Evolutionary conservation across 2,797 vertebrate genomes (phyloP), one percentile per base, ranked within the genome.

Genomic region (Gila robusta): DNA sequence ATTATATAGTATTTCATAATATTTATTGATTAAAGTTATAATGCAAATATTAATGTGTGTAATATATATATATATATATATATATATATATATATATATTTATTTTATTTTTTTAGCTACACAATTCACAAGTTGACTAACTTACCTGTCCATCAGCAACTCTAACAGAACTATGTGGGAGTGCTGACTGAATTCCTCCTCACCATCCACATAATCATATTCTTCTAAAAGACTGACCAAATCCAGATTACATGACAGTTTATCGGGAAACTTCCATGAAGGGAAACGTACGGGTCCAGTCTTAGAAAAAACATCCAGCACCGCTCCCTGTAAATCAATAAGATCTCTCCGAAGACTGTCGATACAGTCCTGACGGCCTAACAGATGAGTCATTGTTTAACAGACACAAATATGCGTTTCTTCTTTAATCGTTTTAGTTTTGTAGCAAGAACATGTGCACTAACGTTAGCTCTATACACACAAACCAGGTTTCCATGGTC

Each of bases 211-310:
- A 35, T 96, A 97, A 90, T 97, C 95, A 28, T 98, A 99, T n/a
- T 94, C 94, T 44, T 97, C 96, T 87, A 99, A 93, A 82, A 99
- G 93, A 77, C 92, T 88, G 4, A 93, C 92, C 89, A 99, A 92
- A 79, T 99, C 97, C 89, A 99, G 91, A 59, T 97, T 95, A 81
- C 97, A 98, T 11, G 98, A 96, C 3, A 94, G 82, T 54, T 96
- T 96, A 90, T 99, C 96, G 0, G 98, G 98, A 89, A 97, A 99
- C 91, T 98, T 99, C 98, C 98, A 99, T 28, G 98, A 98, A 9
- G 96, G 94, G 78, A 92, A 94, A 12, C 91, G 94, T 37, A 97
- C 94, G 0, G 97, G 95, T 49, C 98, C 97, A 0, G 96, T 95
- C 21, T 95, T 93, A 0, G 97, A 98, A 85, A 97, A 94, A 0